Evolutionary conservation across 2,888 invertebrate genomes (phyloP).

Genomic region (Ormyrus pomaceus): DNA sequence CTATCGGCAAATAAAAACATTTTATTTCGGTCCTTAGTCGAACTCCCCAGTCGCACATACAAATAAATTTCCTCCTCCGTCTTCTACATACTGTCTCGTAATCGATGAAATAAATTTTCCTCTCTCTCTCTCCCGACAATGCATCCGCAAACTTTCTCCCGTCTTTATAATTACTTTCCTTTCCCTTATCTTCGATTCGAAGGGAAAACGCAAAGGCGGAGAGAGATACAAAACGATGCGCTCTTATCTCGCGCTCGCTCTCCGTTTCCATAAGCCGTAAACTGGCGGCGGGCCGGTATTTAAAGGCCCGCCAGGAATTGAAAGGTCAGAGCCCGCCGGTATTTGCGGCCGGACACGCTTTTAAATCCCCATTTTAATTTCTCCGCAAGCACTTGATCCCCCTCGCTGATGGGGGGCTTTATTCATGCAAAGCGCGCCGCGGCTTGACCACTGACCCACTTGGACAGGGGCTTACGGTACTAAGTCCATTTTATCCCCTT

Average conservation of each 20-base stretch:
- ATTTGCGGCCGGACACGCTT: constrained; percentile 38
- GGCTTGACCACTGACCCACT: constrained; percentile 69
- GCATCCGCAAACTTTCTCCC: background rate
- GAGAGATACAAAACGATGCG: too few relatives aligned
- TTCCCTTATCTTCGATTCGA: background rate
- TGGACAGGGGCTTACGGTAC: constrained; percentile 57
- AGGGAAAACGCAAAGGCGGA: background rate
- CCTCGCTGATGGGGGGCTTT: constrained; percentile 62
- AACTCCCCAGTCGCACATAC: constrained; percentile 57
- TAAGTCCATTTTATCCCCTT: constrained; percentile 33
- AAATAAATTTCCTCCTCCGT: constrained; percentile 57
- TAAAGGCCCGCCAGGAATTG: background rate
- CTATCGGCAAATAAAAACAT: constrained; percentile 68
- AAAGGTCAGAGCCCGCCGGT: background rate
- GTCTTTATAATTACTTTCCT: constrained; percentile 16
- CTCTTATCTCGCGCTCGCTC: background rate
- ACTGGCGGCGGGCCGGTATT: too few relatives aligned
- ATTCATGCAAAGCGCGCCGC: constrained; percentile 62
- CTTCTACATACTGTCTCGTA: constrained; percentile 55
- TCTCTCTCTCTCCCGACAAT: background rate
- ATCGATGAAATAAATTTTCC: constrained; percentile 47
- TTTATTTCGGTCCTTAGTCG: constrained; percentile 64
- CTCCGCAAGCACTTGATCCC: constrained; percentile 66
- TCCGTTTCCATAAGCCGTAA: background rate
- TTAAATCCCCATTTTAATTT: constrained; percentile 64